A percentile compares a stretch with the other conserved stretches of the same genome.
Evolutionary conservation across 2,797 vertebrate species (phyloP).

Genomic region (Cirrhinus mrigala): DNA sequence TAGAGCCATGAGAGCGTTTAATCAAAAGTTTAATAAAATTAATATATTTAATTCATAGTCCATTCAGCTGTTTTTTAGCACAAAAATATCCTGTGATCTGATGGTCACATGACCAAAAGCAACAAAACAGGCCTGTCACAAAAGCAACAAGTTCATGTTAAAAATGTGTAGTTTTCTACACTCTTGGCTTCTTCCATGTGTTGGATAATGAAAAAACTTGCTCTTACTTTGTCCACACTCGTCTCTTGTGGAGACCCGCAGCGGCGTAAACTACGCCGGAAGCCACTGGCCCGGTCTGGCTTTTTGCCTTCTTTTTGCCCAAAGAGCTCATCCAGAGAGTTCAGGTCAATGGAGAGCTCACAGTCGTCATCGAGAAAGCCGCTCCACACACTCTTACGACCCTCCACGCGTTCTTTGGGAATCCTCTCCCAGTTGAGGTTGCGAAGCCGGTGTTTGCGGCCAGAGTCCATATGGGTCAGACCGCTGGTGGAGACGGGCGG

Average conservation of each 20-base stretch:
- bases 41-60: background rate
- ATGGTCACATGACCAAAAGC: background rate
- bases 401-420: constrained; percentile 82
- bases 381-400: constrained; percentile 81
- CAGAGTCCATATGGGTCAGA: constrained; percentile 67
- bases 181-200: background rate
- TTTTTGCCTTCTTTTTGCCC: constrained; percentile 76
- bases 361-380: constrained; percentile 72
- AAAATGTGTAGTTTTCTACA: background rate
- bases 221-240: constrained; percentile 75
- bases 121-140: background rate
- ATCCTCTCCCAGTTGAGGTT: constrained; percentile 85
- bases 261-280: constrained; percentile 69
- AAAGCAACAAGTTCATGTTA: background rate
- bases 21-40: background rate
- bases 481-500: constrained; percentile 53
- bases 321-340: constrained; percentile 82
- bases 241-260: constrained; percentile 75
- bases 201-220: background rate
- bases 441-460: constrained; percentile 74
- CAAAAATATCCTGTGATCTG: background rate
- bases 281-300: constrained; percentile 61
- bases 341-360: constrained; percentile 81
- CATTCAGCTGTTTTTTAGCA: background rate
- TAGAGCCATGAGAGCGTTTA: background rate